Conservation (phyloP, 2,888 invertebrate species). For the Boloria euphrosyne region DNA sequence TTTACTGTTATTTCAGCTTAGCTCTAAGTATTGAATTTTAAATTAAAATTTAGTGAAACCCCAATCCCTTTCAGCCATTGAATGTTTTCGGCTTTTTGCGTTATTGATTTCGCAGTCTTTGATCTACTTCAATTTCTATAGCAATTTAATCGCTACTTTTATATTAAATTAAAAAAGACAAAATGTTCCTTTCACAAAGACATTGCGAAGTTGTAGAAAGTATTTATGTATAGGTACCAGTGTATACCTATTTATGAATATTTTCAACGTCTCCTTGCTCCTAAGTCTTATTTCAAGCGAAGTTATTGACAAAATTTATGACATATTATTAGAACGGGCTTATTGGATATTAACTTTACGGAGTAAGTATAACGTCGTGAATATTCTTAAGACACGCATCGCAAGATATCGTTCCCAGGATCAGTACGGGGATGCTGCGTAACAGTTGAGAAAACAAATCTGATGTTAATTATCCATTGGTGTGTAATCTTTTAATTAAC, state of each 20-base stretch:
- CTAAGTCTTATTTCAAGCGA: slow-evolving; percentile 16
- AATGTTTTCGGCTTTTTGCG: slow-evolving; percentile 64
- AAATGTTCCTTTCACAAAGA: not conserved
- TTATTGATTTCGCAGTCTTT: slow-evolving; percentile 67
- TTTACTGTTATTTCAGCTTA: slow-evolving; percentile 40
- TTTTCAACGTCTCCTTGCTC: not conserved
- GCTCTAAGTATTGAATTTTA: slow-evolving; percentile 58
- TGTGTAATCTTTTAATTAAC: slow-evolving; percentile 79
- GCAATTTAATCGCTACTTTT: slow-evolving; percentile 13
- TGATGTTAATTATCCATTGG: slow-evolving; percentile 72
- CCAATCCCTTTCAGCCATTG: slow-evolving; percentile 65
- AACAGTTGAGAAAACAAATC: slow-evolving; percentile 71
- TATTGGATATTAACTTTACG: slow-evolving; percentile 30
- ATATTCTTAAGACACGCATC: slow-evolving; percentile 43
- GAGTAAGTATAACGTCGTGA: slow-evolving; percentile 32
- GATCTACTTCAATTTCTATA: slow-evolving; percentile 58
- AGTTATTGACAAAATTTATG: slow-evolving; percentile 29
- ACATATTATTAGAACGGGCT: slow-evolving; percentile 36
- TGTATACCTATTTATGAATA: not conserved
- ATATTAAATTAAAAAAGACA: slow-evolving; percentile 9
- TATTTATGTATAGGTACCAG: not conserved
- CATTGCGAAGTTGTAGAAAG: not conserved
- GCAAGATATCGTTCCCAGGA: slow-evolving; percentile 50
- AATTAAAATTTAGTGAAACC: slow-evolving; percentile 70
- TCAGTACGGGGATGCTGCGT: slow-evolving; percentile 53